Evolutionary conservation across 2,888 invertebrate species (phyloP).

Genomic region (Pseudococcus longispinus): DNA sequence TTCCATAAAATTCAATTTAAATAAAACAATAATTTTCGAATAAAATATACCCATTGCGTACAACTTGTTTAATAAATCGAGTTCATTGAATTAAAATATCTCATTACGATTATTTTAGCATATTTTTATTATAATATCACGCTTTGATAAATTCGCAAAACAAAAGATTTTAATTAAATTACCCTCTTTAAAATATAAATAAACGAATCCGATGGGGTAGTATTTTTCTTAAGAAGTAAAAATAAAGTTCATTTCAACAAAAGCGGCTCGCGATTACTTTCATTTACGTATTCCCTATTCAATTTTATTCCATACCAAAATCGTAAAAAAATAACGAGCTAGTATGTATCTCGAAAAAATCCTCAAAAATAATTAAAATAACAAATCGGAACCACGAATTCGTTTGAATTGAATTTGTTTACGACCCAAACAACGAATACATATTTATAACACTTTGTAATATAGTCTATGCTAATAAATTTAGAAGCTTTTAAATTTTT

Average conservation of each 20-base stretch:
- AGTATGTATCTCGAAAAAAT: neutral
- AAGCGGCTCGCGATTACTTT: neutral
- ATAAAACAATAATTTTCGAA: neutral
- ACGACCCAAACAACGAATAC: slow-evolving; percentile 9
- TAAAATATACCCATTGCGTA: neutral
- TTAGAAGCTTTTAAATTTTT: slow-evolving; percentile 1
- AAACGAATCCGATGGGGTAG: neutral
- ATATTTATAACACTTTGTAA: slow-evolving; percentile 10
- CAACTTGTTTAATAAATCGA: neutral
- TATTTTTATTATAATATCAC: neutral
- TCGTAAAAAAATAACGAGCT: neutral
- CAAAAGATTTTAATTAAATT: neutral
- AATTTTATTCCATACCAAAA: neutral
- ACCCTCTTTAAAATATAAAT: neutral
- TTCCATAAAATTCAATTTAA: neutral
- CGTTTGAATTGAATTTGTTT: neutral
- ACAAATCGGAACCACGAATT: neutral
- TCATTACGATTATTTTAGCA: neutral
- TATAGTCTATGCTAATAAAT: slow-evolving; percentile 10
- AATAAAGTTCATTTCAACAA: neutral
- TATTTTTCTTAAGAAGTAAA: neutral
- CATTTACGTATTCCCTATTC: neutral
- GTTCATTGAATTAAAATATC: neutral
- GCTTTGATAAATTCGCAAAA: neutral
- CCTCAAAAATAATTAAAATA: neutral